Percentiles rank a stretch among this genome's conserved stretches.
Evolutionary conservation across 2,888 invertebrate species (phyloP).

Genomic region (Itoplectis maculator): DNA sequence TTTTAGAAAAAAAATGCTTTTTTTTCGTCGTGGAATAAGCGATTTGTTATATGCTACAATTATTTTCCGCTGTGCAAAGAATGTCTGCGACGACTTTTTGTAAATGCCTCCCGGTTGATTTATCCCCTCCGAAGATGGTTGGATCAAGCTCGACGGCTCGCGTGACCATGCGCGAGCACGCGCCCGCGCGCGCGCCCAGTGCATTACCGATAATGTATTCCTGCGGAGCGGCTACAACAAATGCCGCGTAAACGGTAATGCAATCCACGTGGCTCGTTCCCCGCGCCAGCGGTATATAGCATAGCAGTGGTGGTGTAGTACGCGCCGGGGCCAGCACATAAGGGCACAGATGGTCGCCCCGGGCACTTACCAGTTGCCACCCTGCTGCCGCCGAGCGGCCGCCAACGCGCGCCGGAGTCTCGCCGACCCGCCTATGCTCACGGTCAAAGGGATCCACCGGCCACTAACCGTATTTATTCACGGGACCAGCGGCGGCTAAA

Average conservation of each 20-base stretch:
- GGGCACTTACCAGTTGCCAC: slow-evolving; percentile 83
- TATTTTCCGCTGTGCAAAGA: slow-evolving; percentile 1
- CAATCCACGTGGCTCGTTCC: slow-evolving; percentile 81
- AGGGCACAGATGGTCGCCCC: slow-evolving; percentile 84
- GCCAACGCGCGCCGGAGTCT: slow-evolving; percentile 57
- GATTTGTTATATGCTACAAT: slow-evolving; percentile 24
- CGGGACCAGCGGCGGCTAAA: slow-evolving; percentile 76
- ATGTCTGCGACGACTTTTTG: slow-evolving; percentile 18
- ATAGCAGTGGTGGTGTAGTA: slow-evolving; percentile 23
- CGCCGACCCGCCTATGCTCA: slow-evolving; percentile 70
- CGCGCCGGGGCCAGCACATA: slow-evolving; percentile 70
- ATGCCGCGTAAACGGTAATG: slow-evolving; percentile 83
- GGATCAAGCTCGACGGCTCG: slow-evolving; percentile 16
- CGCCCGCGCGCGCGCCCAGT: slow-evolving; percentile 48
- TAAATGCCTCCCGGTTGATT: slow-evolving; percentile 24
- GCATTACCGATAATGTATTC: slow-evolving; percentile 80
- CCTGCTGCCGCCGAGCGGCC: slow-evolving; percentile 68
- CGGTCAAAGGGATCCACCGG: slow-evolving; percentile 81
- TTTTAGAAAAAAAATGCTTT: background rate
- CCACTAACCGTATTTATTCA: slow-evolving; percentile 84
- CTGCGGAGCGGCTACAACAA: slow-evolving; percentile 75
- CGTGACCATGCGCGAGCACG: background rate
- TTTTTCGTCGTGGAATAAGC: background rate
- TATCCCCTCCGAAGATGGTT: slow-evolving; percentile 36
- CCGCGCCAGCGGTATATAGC: slow-evolving; percentile 37